phyloP scores from a whole-genome alignment of 2,113 vertebrate genomes.

The Zapornia atra region DNA sequence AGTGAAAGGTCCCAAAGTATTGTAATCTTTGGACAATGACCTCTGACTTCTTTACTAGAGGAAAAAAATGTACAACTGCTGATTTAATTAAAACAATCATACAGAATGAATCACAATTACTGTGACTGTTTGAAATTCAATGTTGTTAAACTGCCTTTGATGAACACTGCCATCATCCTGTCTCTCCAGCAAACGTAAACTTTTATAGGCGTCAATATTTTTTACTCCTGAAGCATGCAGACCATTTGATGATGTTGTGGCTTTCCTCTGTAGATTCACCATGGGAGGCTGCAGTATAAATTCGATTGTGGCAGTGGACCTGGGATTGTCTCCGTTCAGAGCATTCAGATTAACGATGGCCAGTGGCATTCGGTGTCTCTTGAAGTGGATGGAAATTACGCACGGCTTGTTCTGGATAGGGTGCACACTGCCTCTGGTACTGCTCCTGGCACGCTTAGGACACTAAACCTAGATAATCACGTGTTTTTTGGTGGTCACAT shows the following conservation, averaged over 20 bases:
- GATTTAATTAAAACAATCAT: background rate
- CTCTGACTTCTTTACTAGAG: background rate
- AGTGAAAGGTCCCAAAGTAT: background rate
- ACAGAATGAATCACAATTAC: background rate
- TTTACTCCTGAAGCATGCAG: background rate
- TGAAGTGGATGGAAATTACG: slow-evolving; percentile 93
- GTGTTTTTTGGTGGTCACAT: slow-evolving; percentile 93
- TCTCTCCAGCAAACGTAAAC: background rate
- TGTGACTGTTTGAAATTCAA: background rate
- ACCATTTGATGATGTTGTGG: background rate
- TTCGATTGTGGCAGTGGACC: slow-evolving; percentile 98
- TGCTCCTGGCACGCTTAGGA: slow-evolving; percentile 92
- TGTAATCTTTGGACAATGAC: background rate
- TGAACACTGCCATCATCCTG: background rate
- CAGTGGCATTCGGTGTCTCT: slow-evolving; percentile 92
- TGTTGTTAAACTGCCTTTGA: background rate
- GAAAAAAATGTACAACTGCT: background rate
- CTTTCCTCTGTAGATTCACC: slow-evolving; percentile 83
- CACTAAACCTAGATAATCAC: slow-evolving; percentile 91
- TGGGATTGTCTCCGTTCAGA: slow-evolving; percentile 93
- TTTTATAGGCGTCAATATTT: background rate
- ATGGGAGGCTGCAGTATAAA: slow-evolving; percentile 93
- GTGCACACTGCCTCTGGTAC: slow-evolving; percentile 93
- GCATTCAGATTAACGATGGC: slow-evolving; percentile 92
- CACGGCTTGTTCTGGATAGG: slow-evolving; percentile 89